Percentiles rank a stretch among this genome's conserved stretches.
These are phyloP conservation scores for Lophotriccus pileatus DNA, from an alignment of 2,797 vertebrate species.

Conservation along the genomic window DNA sequence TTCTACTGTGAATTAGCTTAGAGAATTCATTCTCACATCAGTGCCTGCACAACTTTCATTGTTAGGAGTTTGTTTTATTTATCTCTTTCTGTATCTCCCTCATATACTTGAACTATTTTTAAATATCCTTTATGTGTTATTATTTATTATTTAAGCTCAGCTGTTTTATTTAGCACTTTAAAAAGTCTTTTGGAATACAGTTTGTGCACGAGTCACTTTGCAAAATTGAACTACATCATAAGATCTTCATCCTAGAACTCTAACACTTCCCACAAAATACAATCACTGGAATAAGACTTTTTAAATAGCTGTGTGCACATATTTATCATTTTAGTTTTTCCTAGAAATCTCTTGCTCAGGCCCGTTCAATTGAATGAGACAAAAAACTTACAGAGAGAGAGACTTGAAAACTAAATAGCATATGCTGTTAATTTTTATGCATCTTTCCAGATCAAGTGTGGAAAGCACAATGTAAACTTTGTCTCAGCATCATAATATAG, in stretches of 20 bases:
- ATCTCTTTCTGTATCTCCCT: background rate
- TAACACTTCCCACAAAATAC: background rate
- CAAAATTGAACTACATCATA: background rate
- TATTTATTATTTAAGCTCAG: conserved; percentile 41
- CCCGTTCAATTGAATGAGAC: background rate
- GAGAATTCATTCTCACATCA: background rate
- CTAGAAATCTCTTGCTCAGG: background rate
- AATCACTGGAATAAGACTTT: background rate
- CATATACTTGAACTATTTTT: background rate
- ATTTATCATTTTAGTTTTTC: background rate
- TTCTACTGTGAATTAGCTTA: background rate
- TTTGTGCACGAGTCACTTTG: background rate
- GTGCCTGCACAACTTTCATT: background rate
- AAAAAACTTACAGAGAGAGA: background rate
- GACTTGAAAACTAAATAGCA: background rate
- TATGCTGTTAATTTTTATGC: background rate
- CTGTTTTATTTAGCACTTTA: conserved; percentile 2
- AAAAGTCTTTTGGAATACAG: background rate
- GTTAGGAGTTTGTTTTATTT: background rate
- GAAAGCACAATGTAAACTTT: background rate
- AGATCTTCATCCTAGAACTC: background rate
- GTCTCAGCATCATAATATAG: background rate
- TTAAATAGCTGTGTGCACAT: background rate
- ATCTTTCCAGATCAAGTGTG: background rate
- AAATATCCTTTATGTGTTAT: background rate